Conservation (phyloP, 2,888 invertebrate species). For the Phania funesta region DNA sequence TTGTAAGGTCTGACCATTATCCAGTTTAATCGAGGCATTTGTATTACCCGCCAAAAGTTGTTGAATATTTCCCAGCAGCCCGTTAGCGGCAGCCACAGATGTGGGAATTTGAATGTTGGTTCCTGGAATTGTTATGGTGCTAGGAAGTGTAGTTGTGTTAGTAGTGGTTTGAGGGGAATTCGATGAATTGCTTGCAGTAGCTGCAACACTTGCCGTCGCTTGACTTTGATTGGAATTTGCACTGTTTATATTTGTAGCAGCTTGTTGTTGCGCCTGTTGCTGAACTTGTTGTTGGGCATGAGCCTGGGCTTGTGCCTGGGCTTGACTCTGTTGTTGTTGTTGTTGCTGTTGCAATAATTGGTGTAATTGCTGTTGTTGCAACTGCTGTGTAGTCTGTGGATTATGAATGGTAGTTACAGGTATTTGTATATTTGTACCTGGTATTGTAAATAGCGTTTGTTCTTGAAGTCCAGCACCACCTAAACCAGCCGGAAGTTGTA, state of each 20-base stretch:
- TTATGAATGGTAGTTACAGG: slow-evolving; percentile 79
- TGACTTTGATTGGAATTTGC: slow-evolving; percentile 53
- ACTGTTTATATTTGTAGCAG: slow-evolving; percentile 17
- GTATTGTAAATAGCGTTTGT: slow-evolving; percentile 83
- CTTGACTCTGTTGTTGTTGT: slow-evolving; percentile 71
- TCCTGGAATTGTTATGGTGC: slow-evolving; percentile 79
- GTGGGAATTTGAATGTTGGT: slow-evolving; percentile 80
- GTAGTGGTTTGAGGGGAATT: slow-evolving; percentile 47
- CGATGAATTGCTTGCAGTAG: slow-evolving; percentile 40
- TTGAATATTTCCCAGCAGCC: slow-evolving; percentile 76
- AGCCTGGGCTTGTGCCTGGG: slow-evolving; percentile 62
- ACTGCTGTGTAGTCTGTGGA: slow-evolving; percentile 71
- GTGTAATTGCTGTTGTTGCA: slow-evolving; percentile 71
- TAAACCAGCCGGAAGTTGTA: slow-evolving; percentile 84
- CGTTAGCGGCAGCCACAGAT: slow-evolving; percentile 79
- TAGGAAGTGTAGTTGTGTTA: slow-evolving; percentile 72
- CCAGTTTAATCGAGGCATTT: slow-evolving; percentile 74
- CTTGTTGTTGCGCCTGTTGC: slow-evolving; percentile 56
- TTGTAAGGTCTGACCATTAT: slow-evolving; percentile 82
- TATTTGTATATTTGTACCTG: slow-evolving; percentile 83
- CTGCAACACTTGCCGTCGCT: slow-evolving; percentile 19
- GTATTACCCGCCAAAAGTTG: slow-evolving; percentile 72
- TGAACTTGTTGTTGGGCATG: slow-evolving; percentile 69
- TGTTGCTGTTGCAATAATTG: slow-evolving; percentile 73
- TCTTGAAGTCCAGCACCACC: slow-evolving; percentile 64